Evolutionary conservation across 2,113 vertebrate species (phyloP), one percentile per base, ranked within the genome.

Genomic region (Gasterosteus nipponicus): DNA sequence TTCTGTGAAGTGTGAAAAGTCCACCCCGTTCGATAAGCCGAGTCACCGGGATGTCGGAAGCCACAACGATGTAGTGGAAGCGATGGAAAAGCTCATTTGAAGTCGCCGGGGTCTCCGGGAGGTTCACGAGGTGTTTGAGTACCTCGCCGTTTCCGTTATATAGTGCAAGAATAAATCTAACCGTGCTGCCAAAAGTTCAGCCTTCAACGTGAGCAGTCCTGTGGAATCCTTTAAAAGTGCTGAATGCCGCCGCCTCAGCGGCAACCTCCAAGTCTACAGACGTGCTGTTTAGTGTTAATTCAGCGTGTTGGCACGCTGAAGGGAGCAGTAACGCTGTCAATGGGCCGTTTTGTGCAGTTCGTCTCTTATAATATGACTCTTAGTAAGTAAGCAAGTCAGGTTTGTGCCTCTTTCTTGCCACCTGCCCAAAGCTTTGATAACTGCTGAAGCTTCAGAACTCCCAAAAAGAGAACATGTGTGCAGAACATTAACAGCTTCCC

Each of bases 1-100:
- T 44, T 57, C 31, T 61, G 15, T 72, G 33, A 51, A 58, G 64
- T 44, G 18, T 63, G 15, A 63, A 68, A 76, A 62, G 39, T 15
- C 19, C 19, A 53, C 53, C 1, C 12, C 41, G 16, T 64, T 72
- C 26, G 69, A 68, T 31, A 33, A 33, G n/a, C 38, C 33, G 60
- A 83, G 39, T 11, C 42, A 54, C 58, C 15, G 6, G 42, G 51
- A 39, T 64, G 35, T 47, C 71, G 7, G n/a, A 41, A 49, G 53
- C 26, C 42, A 39, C 16, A 56, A 56, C 15, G 26, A 19, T 15
- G 10, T 12, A 4, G 60, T 46, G 2, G 29, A 57, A 3, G 4
- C 35, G 15, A 26, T 44, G 7, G 39, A 49, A 22, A 59, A 61
- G 16, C 33, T 18, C 18, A 66, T 78, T 15, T 73, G n/a, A 51